Conservation (phyloP, 1,140 invertebrate genomes). For the Mercenaria mercenaria region DNA sequence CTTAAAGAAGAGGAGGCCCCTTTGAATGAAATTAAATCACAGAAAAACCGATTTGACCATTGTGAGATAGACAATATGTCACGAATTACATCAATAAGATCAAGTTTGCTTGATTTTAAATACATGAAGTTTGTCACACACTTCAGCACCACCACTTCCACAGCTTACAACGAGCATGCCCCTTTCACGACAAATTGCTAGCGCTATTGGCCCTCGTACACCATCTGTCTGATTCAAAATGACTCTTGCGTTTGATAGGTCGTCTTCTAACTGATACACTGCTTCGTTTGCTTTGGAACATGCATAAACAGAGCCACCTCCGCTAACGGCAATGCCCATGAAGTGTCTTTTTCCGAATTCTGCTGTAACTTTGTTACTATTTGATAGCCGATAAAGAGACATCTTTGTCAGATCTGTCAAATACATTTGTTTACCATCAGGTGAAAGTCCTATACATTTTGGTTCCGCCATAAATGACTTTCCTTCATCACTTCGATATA, state of each 20-base stretch:
- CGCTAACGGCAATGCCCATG: background rate
- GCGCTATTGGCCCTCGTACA: background rate
- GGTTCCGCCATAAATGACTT: background rate
- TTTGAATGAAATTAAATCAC: no score
- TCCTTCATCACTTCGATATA: no score
- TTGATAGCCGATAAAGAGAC: background rate
- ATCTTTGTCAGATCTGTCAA: background rate
- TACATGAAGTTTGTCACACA: background rate
- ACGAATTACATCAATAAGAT: no score
- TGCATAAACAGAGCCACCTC: background rate
- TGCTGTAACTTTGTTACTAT: background rate
- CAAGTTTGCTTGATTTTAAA: no score
- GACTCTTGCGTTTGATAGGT: background rate
- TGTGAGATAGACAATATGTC: no score
- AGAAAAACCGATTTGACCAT: no score
- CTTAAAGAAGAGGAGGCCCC: no score
- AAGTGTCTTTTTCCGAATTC: background rate
- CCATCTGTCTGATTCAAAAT: background rate
- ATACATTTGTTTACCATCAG: background rate
- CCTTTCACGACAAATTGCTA: background rate
- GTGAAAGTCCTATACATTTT: background rate
- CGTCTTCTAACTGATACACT: background rate
- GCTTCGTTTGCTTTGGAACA: background rate
- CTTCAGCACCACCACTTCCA: background rate
- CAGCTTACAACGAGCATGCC: background rate